Conservation (phyloP, 1,140 invertebrate species). For the Drosophila tristis region DNA sequence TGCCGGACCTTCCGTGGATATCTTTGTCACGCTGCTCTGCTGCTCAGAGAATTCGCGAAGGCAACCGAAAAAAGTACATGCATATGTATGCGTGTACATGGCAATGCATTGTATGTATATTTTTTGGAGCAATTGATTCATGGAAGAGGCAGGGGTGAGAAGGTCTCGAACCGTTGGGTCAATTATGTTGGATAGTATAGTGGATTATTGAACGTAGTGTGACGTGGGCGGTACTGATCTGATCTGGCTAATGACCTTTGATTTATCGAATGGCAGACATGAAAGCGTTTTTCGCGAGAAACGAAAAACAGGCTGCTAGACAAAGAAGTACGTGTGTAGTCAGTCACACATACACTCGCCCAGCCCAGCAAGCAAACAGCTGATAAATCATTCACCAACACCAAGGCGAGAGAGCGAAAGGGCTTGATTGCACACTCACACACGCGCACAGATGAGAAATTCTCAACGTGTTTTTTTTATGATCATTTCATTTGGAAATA, state of each 20-base stretch:
- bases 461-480: slow-evolving; percentile 35
- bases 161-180: slow-evolving; percentile 10
- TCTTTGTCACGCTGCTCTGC: slow-evolving; percentile 50
- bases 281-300: slow-evolving; percentile 5
- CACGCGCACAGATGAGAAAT: slow-evolving; percentile 10
- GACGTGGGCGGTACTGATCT: no score
- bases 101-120: no score
- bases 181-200: slow-evolving; percentile 2
- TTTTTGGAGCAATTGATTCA: background rate
- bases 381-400: slow-evolving; percentile 60
- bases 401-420: slow-evolving; percentile 25
- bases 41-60: slow-evolving; percentile 48
- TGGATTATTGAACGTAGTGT: no score
- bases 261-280: slow-evolving; percentile 7
- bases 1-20: slow-evolving; percentile 51
- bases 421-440: slow-evolving; percentile 18
- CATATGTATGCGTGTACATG: background rate
- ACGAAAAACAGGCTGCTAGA: slow-evolving; percentile 41
- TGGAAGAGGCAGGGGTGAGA: background rate
- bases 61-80: slow-evolving; percentile 32
- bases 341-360: slow-evolving; percentile 5
- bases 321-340: slow-evolving; percentile 59
- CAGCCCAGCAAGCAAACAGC: slow-evolving; percentile 56
- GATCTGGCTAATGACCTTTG: slow-evolving; percentile 50
- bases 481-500: background rate